Percentiles rank a stretch among this genome's conserved stretches.
Conservation (phyloP, 1,140 invertebrate species). For the Eupristina koningsbergeri region DNA sequence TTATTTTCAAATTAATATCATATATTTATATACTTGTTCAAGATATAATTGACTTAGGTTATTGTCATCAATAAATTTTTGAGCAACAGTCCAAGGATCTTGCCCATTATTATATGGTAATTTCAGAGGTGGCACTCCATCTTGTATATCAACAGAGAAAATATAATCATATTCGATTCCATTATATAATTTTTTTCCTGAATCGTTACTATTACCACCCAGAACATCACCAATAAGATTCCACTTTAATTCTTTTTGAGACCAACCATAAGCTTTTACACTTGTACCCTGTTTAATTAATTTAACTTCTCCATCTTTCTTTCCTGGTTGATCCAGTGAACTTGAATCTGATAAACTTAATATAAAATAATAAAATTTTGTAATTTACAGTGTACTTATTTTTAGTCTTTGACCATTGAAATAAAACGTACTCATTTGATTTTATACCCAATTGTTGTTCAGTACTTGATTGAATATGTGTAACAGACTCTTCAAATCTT, state of each 20-base stretch:
- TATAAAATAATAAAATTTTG: slow-evolving; percentile 36
- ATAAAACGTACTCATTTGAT: slow-evolving; percentile 78
- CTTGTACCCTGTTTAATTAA: slow-evolving; percentile 84
- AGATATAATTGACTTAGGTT: slow-evolving; percentile 89
- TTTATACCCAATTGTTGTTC: slow-evolving; percentile 86
- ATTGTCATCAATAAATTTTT: slow-evolving; percentile 92
- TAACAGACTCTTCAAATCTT: slow-evolving; percentile 83
- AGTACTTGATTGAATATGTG: slow-evolving; percentile 76
- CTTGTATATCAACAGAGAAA: slow-evolving; percentile 94
- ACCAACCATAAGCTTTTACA: slow-evolving; percentile 88
- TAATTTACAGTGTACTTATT: not conserved
- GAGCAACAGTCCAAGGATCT: slow-evolving; percentile 91
- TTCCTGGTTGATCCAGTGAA: slow-evolving; percentile 84
- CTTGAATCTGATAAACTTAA: slow-evolving; percentile 83
- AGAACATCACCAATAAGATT: slow-evolving; percentile 91
- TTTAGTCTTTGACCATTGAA: not conserved
- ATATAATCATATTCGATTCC: slow-evolving; percentile 96
- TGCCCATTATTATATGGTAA: slow-evolving; percentile 92
- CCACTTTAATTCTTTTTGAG: slow-evolving; percentile 81
- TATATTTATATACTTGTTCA: slow-evolving; percentile 87
- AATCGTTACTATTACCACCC: slow-evolving; percentile 79
- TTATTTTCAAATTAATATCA: too few relatives aligned
- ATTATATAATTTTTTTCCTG: slow-evolving; percentile 85
- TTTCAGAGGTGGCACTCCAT: slow-evolving; percentile 89
- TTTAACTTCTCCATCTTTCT: slow-evolving; percentile 88